These are phyloP conservation scores for Macropus fuliginosus DNA, from an alignment of 2,797 vertebrate genomes.

Conservation along the genomic window DNA sequence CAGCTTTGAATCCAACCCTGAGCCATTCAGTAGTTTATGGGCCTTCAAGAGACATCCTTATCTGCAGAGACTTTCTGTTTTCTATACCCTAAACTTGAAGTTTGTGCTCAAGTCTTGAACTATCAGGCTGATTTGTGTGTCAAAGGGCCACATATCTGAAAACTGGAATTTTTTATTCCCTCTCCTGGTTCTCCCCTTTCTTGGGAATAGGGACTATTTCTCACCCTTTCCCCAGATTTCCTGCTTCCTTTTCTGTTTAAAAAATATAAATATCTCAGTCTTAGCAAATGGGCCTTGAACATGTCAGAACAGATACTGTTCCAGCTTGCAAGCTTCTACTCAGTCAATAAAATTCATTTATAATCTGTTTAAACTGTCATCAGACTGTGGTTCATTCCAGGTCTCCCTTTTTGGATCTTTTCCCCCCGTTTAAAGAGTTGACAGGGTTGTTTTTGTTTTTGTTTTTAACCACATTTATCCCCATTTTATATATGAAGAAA, in stretches of 20 bases:
- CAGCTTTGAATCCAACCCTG: too few species aligned
- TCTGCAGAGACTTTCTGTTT: not conserved
- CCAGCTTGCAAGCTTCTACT: not conserved
- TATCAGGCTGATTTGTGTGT: not conserved
- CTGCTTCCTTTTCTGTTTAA: not conserved
- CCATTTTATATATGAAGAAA: too few species aligned
- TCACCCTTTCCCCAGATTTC: not conserved
- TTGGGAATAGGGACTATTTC: not conserved
- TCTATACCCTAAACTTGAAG: not conserved
- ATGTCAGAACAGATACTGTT: not conserved
- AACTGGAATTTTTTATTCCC: not conserved
- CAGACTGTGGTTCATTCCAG: too few species aligned
- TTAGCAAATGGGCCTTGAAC: not conserved
- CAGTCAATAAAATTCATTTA: not conserved
- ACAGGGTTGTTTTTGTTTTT: too few species aligned
- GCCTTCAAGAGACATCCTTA: not conserved
- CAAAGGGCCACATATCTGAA: not conserved
- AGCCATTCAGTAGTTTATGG: too few species aligned
- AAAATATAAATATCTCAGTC: not conserved
- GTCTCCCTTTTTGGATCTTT: too few species aligned
- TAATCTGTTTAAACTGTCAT: not conserved
- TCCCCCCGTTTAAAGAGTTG: too few species aligned
- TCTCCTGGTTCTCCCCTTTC: not conserved
- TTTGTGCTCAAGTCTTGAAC: not conserved
- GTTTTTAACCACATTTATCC: too few species aligned